A percentile compares a stretch with the other conserved stretches of the same genome.
Conservation (phyloP, 2,113 vertebrate species). For the Trochalopteron elliotii region DNA sequence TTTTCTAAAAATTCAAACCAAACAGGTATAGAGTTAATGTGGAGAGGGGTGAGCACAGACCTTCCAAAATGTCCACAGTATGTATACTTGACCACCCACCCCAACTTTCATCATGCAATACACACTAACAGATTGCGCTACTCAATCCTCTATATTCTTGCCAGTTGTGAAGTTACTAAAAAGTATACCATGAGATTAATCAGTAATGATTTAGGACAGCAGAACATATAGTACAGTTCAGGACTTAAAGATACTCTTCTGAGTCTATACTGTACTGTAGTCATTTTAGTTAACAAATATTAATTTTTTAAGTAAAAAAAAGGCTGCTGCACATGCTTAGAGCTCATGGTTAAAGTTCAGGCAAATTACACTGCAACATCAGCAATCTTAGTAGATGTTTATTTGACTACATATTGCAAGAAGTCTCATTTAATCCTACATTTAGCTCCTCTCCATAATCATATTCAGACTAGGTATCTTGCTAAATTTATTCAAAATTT, state of each 20-base stretch:
- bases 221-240: constrained; percentile 49
- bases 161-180: not conserved
- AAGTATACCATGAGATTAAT: not conserved
- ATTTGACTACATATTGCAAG: not conserved
- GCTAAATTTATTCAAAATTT: not conserved
- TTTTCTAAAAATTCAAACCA: not conserved
- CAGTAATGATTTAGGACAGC: not conserved
- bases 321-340: not conserved
- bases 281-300: not conserved
- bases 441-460: not conserved
- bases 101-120: not conserved
- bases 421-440: not conserved
- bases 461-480: not conserved
- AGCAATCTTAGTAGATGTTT: not conserved
- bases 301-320: not conserved
- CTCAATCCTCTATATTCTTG: constrained; percentile 12
- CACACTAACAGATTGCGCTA: not conserved
- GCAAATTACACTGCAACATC: not conserved
- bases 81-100: not conserved
- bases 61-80: not conserved
- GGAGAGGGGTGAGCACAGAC: constrained; percentile 53
- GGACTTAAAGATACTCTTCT: not conserved
- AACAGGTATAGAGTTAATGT: constrained; percentile 11
- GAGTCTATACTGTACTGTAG: not conserved
- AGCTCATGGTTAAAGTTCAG: not conserved